Percentiles rank a stretch among this genome's conserved stretches.
Conservation (phyloP, 2,888 invertebrate genomes). For the Euclidia mi region DNA sequence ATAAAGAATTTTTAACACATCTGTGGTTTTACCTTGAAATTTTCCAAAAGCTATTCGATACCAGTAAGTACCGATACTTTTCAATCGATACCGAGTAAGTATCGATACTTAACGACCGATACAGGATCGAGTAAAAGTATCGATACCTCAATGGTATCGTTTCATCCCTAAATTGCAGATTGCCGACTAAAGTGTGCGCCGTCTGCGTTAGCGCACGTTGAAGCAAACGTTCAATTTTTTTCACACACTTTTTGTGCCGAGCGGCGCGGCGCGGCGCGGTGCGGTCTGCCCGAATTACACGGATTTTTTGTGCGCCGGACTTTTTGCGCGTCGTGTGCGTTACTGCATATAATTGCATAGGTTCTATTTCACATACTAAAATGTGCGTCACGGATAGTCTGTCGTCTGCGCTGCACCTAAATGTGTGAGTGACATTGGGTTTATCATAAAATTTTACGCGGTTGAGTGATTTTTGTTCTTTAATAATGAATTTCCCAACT, state of each 20-base stretch:
- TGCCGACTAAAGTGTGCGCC: not conserved
- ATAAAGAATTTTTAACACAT: not conserved
- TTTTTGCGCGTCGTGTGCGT: slow-evolving; percentile 17
- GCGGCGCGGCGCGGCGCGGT: slow-evolving; percentile 1
- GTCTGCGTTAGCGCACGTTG: too few species aligned
- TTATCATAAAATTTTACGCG: too few species aligned
- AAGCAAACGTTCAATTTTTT: slow-evolving; percentile 6
- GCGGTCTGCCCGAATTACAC: slow-evolving; percentile 10
- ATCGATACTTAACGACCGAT: not conserved
- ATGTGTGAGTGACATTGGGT: too few species aligned
- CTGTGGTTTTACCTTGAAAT: not conserved
- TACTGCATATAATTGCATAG: slow-evolving; percentile 9
- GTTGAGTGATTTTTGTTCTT: too few species aligned
- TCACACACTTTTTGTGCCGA: slow-evolving; percentile 7
- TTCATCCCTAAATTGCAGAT: slow-evolving; percentile 4
- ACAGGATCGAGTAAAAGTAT: slow-evolving; percentile 14
- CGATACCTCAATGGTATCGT: not conserved
- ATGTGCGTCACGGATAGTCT: too few species aligned
- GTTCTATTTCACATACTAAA: not conserved
- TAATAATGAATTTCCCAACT: too few species aligned
- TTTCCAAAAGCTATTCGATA: not conserved
- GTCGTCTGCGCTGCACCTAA: not conserved
- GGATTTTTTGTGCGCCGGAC: slow-evolving; percentile 14
- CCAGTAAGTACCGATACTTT: not conserved
- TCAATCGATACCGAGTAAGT: slow-evolving; percentile 15